phyloP scores from a whole-genome alignment of 2,113 vertebrate species.

The Acanthisitta chloris region DNA sequence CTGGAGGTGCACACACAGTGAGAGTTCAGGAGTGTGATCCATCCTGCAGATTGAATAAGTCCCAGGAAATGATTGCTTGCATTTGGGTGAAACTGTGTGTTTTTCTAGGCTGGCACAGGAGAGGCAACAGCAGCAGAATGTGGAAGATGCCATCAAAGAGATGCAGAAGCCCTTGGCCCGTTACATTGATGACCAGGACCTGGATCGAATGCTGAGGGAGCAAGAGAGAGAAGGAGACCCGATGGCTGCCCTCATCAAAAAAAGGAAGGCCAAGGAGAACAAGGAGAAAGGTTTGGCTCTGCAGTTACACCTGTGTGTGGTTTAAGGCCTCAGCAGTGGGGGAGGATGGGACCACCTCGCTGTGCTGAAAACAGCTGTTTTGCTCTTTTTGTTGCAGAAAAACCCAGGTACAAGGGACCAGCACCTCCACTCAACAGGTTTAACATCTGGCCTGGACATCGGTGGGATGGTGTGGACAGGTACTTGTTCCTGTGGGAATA shows the following conservation, averaged over 20 bases:
- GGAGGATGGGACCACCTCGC: rapidly evolving
- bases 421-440: constrained; percentile 91
- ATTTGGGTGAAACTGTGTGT: background rate
- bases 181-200: constrained; percentile 88
- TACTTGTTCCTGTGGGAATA: background rate
- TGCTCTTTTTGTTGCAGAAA: constrained; percentile 69
- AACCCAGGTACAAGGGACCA: constrained; percentile 88
- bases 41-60: rapidly evolving
- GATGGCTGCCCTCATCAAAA: constrained; percentile 89
- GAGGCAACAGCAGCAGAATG: constrained; percentile 87
- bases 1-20: rapidly evolving
- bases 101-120: constrained; percentile 82
- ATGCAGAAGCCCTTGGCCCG: constrained; percentile 92
- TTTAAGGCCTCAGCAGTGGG: background rate
- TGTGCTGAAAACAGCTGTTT: rapidly evolving
- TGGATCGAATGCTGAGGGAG: constrained; percentile 91
- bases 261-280: constrained; percentile 82
- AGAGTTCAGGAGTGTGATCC: rapidly evolving
- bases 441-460: constrained; percentile 90
- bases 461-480: constrained; percentile 97
- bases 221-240: constrained; percentile 94
- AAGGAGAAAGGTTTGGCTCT: constrained; percentile 76
- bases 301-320: rapidly evolving
- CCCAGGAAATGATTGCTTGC: rapidly evolving
- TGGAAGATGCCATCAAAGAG: constrained; percentile 86